Evolutionary conservation across 2,888 invertebrate genomes (phyloP), one percentile per base, ranked within the genome.

Genomic region (Cryptosula pallasiana): DNA sequence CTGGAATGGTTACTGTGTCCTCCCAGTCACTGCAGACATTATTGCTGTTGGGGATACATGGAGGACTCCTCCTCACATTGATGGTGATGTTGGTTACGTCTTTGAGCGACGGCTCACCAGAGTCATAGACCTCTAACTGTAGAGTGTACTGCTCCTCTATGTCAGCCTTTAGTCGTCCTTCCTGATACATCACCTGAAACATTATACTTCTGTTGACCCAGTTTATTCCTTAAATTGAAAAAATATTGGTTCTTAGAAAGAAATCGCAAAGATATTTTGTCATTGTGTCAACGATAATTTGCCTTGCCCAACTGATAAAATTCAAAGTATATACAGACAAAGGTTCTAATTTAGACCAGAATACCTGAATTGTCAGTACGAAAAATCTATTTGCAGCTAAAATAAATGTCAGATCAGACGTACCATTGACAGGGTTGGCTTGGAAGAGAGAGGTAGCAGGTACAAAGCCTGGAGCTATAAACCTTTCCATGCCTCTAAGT

Each of bases 111-210:
- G 63, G 63, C 32, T 63, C 63, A 5, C 63, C 63, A 27, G 63
- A 25, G 32, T 63, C 63, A 34, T 63, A 63, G 5, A 63, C 63
- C 63, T 63, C 63, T n/a, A 63, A 3, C 63, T 63, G 63, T n/a
- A 63, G 32, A 13, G n/a, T 63, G 63, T 63, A 63, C 32, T 63
- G 32, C 13, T 63, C n/a, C 3, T 27, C 63, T n/a, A 63, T 32
- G 32, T 63, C 63, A 9, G 9, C 63, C 27, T 32, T 63, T 32
- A 63, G 9, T 32, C n/a, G 25, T 55, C 55, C 23, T 25, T 55
- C 23, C 55, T n/a, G n/a, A n/a, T n/a, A n/a, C n/a, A n/a, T n/a
- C n/a, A n/a, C n/a, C 55, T 55, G 55, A 23, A n/a, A n/a, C n/a
- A n/a, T n/a, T n/a, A n/a, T n/a, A n/a, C n/a, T n/a, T n/a, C n/a